Evolutionary conservation across 2,797 vertebrate genomes (phyloP).

Genomic region (Peromyscus attwateri): DNA sequence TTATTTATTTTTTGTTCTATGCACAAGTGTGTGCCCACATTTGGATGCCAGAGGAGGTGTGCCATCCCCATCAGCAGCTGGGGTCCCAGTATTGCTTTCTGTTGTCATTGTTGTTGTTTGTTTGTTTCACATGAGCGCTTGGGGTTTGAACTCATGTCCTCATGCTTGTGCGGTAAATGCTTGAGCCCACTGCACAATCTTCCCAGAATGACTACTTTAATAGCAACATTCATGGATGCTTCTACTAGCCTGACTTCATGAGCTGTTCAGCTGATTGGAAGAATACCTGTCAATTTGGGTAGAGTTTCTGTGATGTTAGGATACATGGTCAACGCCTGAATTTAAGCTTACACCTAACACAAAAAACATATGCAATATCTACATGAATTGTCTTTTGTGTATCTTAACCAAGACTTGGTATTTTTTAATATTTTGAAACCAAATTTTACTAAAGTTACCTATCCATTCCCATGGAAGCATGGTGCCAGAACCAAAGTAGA

Average conservation of each 20-base stretch:
- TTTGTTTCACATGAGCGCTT: background rate
- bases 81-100: background rate
- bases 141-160: background rate
- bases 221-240: background rate
- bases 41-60: background rate
- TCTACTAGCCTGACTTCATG: background rate
- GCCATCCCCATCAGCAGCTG: background rate
- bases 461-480: background rate
- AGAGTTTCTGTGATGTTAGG: background rate
- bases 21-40: background rate
- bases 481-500: background rate
- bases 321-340: background rate
- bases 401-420: background rate
- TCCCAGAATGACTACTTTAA: background rate
- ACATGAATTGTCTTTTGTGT: background rate
- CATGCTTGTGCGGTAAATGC: background rate
- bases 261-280: constrained; percentile 32
- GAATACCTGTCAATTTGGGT: background rate
- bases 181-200: background rate
- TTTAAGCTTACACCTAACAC: background rate
- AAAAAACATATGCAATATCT: background rate
- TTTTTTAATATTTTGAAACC: constrained; percentile 5
- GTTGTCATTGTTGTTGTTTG: background rate
- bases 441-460: background rate
- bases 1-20: background rate